Evolutionary conservation across 2,888 invertebrate species (phyloP).

Genomic region (Trachelus troglodyta): DNA sequence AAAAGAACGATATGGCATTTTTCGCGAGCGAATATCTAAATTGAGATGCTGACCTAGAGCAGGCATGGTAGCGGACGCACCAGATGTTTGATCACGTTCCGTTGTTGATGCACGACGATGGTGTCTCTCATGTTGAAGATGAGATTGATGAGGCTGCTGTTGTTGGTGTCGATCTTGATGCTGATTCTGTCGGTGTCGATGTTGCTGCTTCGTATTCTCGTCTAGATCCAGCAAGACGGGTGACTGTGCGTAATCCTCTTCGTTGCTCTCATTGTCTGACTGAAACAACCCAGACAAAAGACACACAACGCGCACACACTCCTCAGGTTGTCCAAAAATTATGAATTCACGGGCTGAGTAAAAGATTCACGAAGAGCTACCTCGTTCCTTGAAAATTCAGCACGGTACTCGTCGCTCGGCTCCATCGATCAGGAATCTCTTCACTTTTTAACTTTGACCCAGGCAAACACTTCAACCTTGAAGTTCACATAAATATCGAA

Average conservation of each 20-base stretch:
- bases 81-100: not conserved
- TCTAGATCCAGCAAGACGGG: conserved; percentile 61
- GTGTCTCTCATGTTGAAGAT: not conserved
- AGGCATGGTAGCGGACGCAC: not conserved
- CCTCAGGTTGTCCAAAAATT: not conserved
- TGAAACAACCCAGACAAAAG: conserved; percentile 27
- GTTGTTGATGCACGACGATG: not conserved
- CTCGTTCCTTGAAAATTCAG: conserved; percentile 50
- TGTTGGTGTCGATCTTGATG: conserved; percentile 8
- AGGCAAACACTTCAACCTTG: not conserved
- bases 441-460: not conserved
- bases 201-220: conserved; percentile 59
- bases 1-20: not conserved
- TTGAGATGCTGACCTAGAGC: not conserved
- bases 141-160: not conserved
- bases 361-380: conserved; percentile 33
- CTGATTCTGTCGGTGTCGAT: conserved; percentile 12
- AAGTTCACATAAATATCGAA: not conserved
- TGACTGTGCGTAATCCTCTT: conserved; percentile 52
- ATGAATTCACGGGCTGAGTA: not conserved
- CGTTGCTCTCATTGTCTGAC: conserved; percentile 57
- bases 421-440: not conserved
- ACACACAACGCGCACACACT: not conserved
- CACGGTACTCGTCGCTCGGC: conserved; percentile 40
- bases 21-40: not conserved